Percentiles rank a stretch among this genome's conserved stretches.
These are phyloP conservation scores for Ceratina calcarata DNA, from an alignment of 1,140 invertebrate genomes.

Conservation along the genomic window DNA sequence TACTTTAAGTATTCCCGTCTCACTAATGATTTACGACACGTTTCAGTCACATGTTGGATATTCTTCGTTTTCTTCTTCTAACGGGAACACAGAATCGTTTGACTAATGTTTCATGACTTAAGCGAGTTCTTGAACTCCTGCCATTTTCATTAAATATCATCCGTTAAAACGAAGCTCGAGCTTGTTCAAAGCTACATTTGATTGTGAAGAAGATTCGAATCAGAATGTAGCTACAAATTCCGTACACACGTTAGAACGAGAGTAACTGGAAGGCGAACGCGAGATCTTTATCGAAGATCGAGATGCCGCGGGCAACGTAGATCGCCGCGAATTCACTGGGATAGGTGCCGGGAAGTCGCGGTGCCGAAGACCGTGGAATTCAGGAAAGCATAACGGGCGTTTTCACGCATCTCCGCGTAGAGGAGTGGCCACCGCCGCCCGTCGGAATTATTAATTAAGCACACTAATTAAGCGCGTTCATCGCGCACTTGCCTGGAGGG, in stretches of 20 bases:
- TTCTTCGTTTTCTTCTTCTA: neutral
- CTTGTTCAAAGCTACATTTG: neutral
- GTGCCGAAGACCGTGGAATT: conserved; percentile 50
- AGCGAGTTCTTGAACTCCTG: no score
- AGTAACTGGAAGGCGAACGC: neutral
- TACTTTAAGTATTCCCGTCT: neutral
- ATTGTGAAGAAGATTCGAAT: neutral
- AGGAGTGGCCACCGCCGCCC: conserved; percentile 39
- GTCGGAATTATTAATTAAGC: conserved; percentile 65
- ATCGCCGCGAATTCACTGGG: conserved; percentile 31
- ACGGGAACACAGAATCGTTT: neutral
- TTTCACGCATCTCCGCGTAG: conserved; percentile 54
- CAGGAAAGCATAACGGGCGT: conserved; percentile 56
- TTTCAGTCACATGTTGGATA: neutral
- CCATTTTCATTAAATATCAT: no score
- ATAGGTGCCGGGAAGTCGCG: conserved; percentile 6
- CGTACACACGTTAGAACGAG: neutral
- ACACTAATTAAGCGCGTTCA: conserved; percentile 66
- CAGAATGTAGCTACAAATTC: neutral
- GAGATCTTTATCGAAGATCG: conserved; percentile 11
- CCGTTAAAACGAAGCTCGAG: no score
- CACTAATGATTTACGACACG: conserved; percentile 1
- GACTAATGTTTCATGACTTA: no score
- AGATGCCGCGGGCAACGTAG: neutral
- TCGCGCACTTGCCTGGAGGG: conserved; percentile 58